Base-by-base conservation (phyloP, 2,888 invertebrate species). In the Melinaea marsaeus region DNA sequence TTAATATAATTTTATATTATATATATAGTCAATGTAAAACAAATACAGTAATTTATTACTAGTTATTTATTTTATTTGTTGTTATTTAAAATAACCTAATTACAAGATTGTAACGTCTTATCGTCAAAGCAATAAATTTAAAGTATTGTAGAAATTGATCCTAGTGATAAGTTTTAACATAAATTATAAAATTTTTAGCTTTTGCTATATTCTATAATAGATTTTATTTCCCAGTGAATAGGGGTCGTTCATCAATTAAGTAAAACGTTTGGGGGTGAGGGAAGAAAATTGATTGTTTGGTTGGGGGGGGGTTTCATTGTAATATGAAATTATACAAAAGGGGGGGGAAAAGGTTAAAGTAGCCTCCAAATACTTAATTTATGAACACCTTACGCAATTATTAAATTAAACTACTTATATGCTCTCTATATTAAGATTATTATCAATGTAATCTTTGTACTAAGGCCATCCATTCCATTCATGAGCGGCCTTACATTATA, bases 401-500 rank as follows among this genome's bases (percentile, higher is more conserved):
- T 46, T 11, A 13, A 46, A 46, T 3, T 46, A 46, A 11, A 46
- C 46, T 58, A 3, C 13, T 13, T 57, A 48, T 48, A 13, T 58
- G 37, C 35, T 37, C 46, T 35, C 22, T 33, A 51, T 35, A n/a
- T 7, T 47, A 42, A 59, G 51, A n/a, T 47, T 51, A 51, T 51
- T 32, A 32, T 9, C 13, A 51, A 4, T 46, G 46, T n/a, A 22
- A 32, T 7, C 22, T 13, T 34, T 51, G 37, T 46, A 11, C 5
- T 47, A 34, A 37, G 51, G 13, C 22, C 11, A 35, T 48, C 48
- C 48, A 68, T 64, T 68, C 66, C 68, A 68, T 64, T 68, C 68
- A 63, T 62, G 59, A 56, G 66, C 58, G 64, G 68, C 66, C 66
- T 68, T 68, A 68, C 51, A 51, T 51, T 51, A 48, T 34, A 57